Evolutionary conservation across 64 coral and sea anemone genomes (phyloP).

Genomic region (Orbicella faveolata): DNA sequence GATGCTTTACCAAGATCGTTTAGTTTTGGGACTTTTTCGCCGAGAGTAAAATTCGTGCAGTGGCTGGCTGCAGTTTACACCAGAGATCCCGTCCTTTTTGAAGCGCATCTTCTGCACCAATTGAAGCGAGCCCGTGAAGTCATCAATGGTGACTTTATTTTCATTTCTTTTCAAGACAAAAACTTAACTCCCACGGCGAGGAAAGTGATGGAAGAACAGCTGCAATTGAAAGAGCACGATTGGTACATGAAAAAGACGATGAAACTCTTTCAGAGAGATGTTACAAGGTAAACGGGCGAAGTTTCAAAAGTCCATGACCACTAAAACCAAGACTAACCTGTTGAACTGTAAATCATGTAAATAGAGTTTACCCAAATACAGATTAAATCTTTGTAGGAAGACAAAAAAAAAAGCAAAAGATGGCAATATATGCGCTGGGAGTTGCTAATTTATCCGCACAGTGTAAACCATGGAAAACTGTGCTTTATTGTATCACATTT

Average conservation of each 20-base stretch:
- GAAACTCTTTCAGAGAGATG: not conserved
- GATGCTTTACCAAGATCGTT: slow-evolving; percentile 14
- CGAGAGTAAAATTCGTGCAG: not conserved
- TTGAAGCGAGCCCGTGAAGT: slow-evolving; percentile 6
- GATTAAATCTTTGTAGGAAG: too few relatives aligned
- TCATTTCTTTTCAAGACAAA: not conserved
- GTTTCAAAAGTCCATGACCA: too few relatives aligned
- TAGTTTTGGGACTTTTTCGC: not conserved
- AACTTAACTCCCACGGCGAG: not conserved
- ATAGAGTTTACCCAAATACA: too few relatives aligned
- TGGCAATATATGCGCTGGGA: too few relatives aligned
- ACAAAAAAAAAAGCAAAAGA: too few relatives aligned
- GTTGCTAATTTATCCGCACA: too few relatives aligned
- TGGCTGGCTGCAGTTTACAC: not conserved
- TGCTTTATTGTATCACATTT: too few relatives aligned
- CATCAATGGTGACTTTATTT: not conserved
- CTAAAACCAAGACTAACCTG: too few relatives aligned
- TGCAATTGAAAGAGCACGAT: not conserved
- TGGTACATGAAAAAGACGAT: not conserved
- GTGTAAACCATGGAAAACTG: too few relatives aligned
- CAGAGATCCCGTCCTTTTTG: slow-evolving; percentile 5
- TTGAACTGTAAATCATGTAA: too few relatives aligned
- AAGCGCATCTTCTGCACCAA: not conserved
- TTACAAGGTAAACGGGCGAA: too few relatives aligned
- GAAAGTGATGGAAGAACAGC: not conserved